Conservation (phyloP, 30 jellyfish, hydroid and myxozoan genomes). For the Aurelia aurita complex sp. Pacific region DNA sequence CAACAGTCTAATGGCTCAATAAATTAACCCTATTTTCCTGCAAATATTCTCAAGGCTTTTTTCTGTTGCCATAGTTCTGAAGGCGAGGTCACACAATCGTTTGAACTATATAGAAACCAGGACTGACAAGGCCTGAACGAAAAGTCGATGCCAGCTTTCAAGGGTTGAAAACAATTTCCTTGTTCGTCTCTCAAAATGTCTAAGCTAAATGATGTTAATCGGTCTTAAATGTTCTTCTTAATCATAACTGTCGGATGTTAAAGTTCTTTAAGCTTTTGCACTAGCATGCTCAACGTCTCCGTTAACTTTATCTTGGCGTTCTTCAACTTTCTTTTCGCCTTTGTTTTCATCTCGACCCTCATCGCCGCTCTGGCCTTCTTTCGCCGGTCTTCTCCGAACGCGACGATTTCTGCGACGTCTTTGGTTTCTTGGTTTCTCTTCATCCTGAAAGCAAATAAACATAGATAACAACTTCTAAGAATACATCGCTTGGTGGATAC, state of each 20-base stretch:
- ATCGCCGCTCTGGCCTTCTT: constrained; percentile 21
- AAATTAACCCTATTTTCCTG: no score
- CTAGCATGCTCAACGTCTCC: constrained; percentile 47
- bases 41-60: no score
- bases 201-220: constrained; percentile 28
- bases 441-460: constrained; percentile 11
- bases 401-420: constrained; percentile 58
- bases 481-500: no score
- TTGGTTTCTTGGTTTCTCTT: constrained; percentile 27
- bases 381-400: constrained; percentile 29
- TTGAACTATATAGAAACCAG: no score
- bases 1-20: no score
- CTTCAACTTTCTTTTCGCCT: constrained; percentile 21
- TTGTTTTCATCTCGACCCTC: constrained; percentile 13
- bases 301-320: constrained; percentile 39
- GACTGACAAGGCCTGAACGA: neutral
- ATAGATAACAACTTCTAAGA: neutral
- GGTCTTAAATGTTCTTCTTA: constrained; percentile 23
- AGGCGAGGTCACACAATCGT: no score
- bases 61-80: no score
- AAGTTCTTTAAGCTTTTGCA: constrained; percentile 4
- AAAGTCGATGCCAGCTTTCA: neutral
- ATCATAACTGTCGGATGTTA: neutral
- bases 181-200: constrained; percentile 1
- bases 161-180: constrained; percentile 5